phyloP scores from a whole-genome alignment of 2,888 invertebrate genomes.

The Adela reaumurella region DNA sequence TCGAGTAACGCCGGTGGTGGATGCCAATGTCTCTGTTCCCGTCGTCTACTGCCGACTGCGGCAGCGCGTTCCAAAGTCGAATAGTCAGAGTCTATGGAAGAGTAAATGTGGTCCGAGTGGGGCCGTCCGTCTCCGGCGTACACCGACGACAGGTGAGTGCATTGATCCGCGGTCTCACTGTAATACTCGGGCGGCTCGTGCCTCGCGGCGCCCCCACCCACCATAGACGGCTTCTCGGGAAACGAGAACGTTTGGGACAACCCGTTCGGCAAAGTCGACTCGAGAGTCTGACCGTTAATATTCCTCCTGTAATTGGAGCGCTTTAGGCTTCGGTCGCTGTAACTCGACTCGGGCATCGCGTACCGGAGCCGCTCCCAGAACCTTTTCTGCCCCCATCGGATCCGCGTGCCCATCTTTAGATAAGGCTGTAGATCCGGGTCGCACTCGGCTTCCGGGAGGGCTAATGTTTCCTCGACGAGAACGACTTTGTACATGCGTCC shows the following conservation, averaged over 20 bases:
- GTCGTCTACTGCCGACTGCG: slow-evolving; percentile 37
- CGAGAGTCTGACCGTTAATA: slow-evolving; percentile 81
- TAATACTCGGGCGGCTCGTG: slow-evolving; percentile 19
- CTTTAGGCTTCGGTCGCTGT: slow-evolving; percentile 34
- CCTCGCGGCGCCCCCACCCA: slow-evolving; percentile 22
- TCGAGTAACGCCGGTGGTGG: slow-evolving; percentile 43
- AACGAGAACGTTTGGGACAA: slow-evolving; percentile 60
- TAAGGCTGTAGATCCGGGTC: slow-evolving; percentile 86
- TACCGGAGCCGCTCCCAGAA: slow-evolving; percentile 93
- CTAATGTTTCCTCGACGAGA: slow-evolving; percentile 79
- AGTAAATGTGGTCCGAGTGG: slow-evolving; percentile 84
- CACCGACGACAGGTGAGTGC: slow-evolving; percentile 25
- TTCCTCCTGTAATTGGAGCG: slow-evolving; percentile 68
- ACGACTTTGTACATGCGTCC: slow-evolving; percentile 80
- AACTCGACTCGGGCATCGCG: slow-evolving; percentile 77
- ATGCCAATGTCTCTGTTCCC: slow-evolving; percentile 46
- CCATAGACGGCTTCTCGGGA: slow-evolving; percentile 34
- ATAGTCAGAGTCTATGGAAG: slow-evolving; percentile 86
- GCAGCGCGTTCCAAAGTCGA: slow-evolving; percentile 74
- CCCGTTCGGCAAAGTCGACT: slow-evolving; percentile 57
- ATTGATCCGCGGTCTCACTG: slow-evolving; percentile 5
- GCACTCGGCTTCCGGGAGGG: slow-evolving; percentile 75
- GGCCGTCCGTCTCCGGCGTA: slow-evolving; percentile 63
- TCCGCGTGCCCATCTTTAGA: slow-evolving; percentile 78
- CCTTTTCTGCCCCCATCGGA: slow-evolving; percentile 84